Conservation (phyloP, 2,888 invertebrate genomes). For the Trissonchulus sp. region DNA sequence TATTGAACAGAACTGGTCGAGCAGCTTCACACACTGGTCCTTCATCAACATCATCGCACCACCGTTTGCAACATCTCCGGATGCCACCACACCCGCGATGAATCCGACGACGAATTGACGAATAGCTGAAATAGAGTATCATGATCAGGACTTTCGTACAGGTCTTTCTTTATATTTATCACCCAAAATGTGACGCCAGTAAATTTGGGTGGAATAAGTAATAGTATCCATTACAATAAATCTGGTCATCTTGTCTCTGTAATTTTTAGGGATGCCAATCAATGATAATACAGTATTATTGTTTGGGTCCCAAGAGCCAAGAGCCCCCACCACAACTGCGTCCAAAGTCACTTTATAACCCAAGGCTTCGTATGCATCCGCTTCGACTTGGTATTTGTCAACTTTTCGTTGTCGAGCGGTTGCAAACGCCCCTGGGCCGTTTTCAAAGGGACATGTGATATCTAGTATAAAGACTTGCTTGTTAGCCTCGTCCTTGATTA, state of each 20-base stretch:
- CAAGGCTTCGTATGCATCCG: neutral
- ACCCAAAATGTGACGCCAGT: constrained; percentile 2
- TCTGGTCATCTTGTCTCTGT: neutral
- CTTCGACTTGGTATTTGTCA: neutral
- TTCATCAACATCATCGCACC: neutral
- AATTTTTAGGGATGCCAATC: constrained; percentile 29
- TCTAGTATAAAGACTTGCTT: neutral
- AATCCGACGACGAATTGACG: neutral
- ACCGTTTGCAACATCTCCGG: neutral
- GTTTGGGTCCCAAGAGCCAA: constrained; percentile 46
- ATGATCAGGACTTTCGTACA: too few relatives aligned
- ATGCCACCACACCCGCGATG: neutral
- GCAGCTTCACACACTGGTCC: neutral
- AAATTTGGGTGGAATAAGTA: neutral
- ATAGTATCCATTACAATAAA: neutral
- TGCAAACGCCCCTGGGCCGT: neutral
- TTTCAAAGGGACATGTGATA: constrained; percentile 17
- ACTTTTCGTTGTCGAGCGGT: neutral
- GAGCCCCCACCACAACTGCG: constrained; percentile 44
- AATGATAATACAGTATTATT: constrained; percentile 41
- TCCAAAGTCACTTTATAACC: constrained; percentile 5
- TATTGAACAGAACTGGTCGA: too few relatives aligned
- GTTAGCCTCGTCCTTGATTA: neutral
- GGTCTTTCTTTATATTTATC: constrained; percentile 3
- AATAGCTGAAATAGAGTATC: neutral